Evolutionary conservation across 1,140 invertebrate genomes (phyloP).

Genomic region (Xylocopa sonorina): DNA sequence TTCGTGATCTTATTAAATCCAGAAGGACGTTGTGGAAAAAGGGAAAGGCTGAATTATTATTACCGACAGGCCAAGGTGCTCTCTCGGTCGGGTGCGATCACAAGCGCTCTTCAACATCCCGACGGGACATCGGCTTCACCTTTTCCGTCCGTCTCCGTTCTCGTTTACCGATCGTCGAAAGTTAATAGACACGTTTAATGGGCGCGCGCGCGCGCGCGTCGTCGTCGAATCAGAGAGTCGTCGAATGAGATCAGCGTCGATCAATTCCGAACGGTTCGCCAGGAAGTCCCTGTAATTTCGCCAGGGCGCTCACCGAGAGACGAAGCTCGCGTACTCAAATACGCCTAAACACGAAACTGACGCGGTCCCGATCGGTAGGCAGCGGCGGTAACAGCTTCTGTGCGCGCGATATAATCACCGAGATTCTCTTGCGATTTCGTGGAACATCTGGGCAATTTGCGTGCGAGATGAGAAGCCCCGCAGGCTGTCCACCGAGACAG

Average conservation of each 20-base stretch:
- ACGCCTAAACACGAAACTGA: conserved; percentile 56
- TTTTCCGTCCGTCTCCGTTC: too few species aligned
- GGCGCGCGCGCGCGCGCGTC: too few species aligned
- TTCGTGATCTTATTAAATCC: conserved; percentile 81
- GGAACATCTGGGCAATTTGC: conserved; percentile 79
- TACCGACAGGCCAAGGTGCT: conserved; percentile 63
- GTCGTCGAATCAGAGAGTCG: too few species aligned
- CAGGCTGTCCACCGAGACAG: conserved; percentile 32
- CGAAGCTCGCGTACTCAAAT: conserved; percentile 33
- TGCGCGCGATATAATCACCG: conserved; percentile 76
- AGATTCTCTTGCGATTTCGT: conserved; percentile 77
- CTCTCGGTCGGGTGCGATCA: conserved; percentile 34
- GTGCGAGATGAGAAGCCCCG: conserved; percentile 70
- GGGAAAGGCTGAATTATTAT: conserved; percentile 70
- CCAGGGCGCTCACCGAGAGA: conserved; percentile 28
- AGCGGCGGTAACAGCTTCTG: conserved; percentile 53
- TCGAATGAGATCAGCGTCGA: conserved; percentile 15
- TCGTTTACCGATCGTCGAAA: too few species aligned
- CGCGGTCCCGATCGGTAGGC: conserved; percentile 36
- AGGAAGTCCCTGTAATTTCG: conserved; percentile 57
- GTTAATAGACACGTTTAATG: too few species aligned
- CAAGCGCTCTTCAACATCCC: neutral
- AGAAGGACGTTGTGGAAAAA: conserved; percentile 66
- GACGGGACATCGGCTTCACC: neutral
- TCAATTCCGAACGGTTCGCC: conserved; percentile 8